These are phyloP conservation scores for Acholoe squamosa DNA, from an alignment of 2,888 invertebrate species.

Conservation along the genomic window DNA sequence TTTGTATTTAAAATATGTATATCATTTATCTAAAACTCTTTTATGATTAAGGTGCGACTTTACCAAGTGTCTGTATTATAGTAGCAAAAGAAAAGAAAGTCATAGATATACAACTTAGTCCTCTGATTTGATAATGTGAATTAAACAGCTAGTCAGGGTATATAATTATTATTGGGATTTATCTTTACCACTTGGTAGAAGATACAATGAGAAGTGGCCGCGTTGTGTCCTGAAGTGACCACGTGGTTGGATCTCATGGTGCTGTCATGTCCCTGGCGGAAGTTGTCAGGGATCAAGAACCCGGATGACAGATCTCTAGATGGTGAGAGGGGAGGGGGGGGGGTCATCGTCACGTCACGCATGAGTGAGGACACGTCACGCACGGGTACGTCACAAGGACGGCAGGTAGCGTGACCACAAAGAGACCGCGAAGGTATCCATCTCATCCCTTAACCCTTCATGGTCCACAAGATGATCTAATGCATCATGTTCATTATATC, in stretches of 20 bases:
- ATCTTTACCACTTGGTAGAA: neutral
- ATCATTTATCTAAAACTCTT: no score
- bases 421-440: neutral
- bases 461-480: no score
- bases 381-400: neutral
- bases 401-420: conserved; percentile 16
- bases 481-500: no score
- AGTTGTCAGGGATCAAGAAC: no score
- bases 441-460: neutral
- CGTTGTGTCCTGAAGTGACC: neutral
- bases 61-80: no score
- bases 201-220: neutral
- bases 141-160: no score
- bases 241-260: neutral
- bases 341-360: neutral
- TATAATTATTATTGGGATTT: no score
- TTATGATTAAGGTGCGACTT: no score
- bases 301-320: neutral
- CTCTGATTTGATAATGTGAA: no score
- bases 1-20: no score
- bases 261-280: no score
- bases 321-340: neutral
- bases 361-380: neutral
- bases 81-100: neutral
- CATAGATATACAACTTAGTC: no score